Percentiles rank a stretch among this genome's conserved stretches.
phyloP scores from a whole-genome alignment of 37 sponge, comb jelly and placozoan genomes.

The Spongilla lacustris region DNA sequence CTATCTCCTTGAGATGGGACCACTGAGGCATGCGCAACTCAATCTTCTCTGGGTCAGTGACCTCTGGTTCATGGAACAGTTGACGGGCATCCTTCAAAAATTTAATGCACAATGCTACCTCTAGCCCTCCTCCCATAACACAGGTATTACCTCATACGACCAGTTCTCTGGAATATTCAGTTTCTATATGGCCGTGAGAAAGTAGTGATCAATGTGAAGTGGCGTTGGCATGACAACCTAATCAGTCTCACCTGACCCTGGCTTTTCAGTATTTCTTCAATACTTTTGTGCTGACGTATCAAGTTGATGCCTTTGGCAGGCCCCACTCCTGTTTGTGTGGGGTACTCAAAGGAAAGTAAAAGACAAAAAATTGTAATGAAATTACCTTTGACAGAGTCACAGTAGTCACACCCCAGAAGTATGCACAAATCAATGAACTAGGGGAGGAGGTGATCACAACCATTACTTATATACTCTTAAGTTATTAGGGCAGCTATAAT shows the following conservation, averaged over 20 bases:
- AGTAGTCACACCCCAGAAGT: constrained; percentile 98
- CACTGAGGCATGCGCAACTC: constrained; percentile 14
- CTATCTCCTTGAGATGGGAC: too few species aligned
- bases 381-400: constrained; percentile 94
- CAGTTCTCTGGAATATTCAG: constrained; percentile 85
- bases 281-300: constrained; percentile 81
- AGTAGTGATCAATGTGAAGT: background rate
- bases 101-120: background rate
- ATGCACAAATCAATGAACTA: constrained; percentile 99
- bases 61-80: constrained; percentile 82
- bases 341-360: background rate
- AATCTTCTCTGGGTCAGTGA: constrained; percentile 55
- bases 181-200: constrained; percentile 45
- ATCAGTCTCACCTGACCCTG: constrained; percentile 37
- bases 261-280: constrained; percentile 80
- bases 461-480: background rate
- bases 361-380: background rate
- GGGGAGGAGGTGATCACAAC: background rate
- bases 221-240: background rate
- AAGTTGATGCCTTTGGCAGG: constrained; percentile 88
- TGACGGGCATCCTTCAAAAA: constrained; percentile 74
- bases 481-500: background rate
- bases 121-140: background rate
- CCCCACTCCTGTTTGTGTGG: constrained; percentile 81
- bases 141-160: constrained; percentile 67